Evolutionary conservation across 1,140 invertebrate genomes (phyloP).

Genomic region (Hylyphantes graminicola): DNA sequence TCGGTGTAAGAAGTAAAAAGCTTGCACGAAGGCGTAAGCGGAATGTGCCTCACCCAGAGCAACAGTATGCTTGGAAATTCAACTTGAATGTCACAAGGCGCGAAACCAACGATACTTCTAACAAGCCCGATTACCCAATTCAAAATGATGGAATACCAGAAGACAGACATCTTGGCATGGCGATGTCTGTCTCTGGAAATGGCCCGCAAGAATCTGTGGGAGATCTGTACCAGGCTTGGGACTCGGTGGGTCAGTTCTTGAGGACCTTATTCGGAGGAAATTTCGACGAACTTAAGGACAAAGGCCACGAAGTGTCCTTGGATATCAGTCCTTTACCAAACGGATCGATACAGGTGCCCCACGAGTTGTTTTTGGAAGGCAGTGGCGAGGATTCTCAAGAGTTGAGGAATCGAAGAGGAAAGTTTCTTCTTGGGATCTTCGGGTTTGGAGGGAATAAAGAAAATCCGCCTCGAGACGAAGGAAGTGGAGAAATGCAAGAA

Average conservation of each 20-base stretch:
- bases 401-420: not conserved
- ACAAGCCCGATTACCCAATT: too few species aligned
- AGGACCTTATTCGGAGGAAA: not conserved
- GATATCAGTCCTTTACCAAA: not conserved
- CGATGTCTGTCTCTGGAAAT: not conserved
- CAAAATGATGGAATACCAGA: too few species aligned
- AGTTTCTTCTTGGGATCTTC: slow-evolving; percentile 3
- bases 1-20: not conserved
- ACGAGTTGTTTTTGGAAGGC: not conserved
- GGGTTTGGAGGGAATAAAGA: not conserved
- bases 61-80: not conserved
- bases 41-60: not conserved
- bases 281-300: not conserved
- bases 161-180: not conserved
- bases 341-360: too few species aligned
- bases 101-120: too few species aligned
- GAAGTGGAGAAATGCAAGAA: not conserved
- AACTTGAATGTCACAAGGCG: not conserved
- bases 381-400: not conserved
- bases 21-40: not conserved
- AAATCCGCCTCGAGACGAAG: slow-evolving; percentile 13
- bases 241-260: not conserved
- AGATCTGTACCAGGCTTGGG: slow-evolving; percentile 11
- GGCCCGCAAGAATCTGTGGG: not conserved
- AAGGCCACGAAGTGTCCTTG: not conserved